Evolutionary conservation across 2,888 invertebrate species (phyloP).

Genomic region (Mesoligia furuncula): DNA sequence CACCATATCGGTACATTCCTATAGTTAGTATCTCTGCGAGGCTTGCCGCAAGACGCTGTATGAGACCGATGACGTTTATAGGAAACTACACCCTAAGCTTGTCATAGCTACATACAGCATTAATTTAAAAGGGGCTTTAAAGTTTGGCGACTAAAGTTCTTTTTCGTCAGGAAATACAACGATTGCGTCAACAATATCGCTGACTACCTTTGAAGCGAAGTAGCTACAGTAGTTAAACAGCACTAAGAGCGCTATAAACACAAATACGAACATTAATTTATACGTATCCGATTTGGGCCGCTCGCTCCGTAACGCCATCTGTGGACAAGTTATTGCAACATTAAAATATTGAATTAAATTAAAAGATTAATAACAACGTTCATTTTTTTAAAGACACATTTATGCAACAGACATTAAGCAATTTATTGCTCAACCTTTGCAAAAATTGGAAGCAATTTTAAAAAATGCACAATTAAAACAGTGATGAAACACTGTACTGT

Average conservation of each 20-base stretch:
- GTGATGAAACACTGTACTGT: background rate
- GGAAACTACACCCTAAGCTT: background rate
- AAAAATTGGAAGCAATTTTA: background rate
- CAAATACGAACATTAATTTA: constrained; percentile 72
- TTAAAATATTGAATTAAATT: constrained; percentile 7
- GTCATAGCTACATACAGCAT: background rate
- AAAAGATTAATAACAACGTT: background rate
- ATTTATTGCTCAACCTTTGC: background rate
- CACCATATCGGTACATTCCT: background rate
- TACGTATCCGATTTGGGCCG: constrained; percentile 56
- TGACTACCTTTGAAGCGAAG: background rate
- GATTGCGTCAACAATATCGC: constrained; percentile 18
- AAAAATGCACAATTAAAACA: background rate
- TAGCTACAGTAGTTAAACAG: constrained; percentile 14
- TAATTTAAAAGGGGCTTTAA: background rate
- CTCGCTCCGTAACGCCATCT: constrained; percentile 60
- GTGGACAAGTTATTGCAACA: constrained; percentile 55
- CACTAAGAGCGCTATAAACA: constrained; percentile 41
- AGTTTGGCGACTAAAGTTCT: constrained; percentile 28
- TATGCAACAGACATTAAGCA: background rate
- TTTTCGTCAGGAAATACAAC: background rate
- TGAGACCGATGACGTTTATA: background rate
- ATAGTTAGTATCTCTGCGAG: background rate
- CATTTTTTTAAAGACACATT: background rate
- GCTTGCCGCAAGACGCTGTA: background rate